These are phyloP conservation scores for Hydropsyche tenuis DNA, from an alignment of 1,140 invertebrate genomes.

Conservation along the genomic window DNA sequence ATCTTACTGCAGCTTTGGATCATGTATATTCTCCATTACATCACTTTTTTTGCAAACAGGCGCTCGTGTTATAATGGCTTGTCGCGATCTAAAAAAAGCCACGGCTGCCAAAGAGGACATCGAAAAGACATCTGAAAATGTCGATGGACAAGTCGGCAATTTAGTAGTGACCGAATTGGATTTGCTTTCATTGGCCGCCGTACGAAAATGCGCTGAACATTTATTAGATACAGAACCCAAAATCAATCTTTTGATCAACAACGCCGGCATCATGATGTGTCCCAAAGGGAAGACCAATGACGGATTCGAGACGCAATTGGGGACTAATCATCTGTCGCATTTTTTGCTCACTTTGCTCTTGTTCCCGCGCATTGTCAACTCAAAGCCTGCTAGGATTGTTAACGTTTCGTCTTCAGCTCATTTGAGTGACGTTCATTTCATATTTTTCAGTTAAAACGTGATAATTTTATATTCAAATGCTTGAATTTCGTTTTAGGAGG, in stretches of 20 bases:
- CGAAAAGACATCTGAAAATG: slow-evolving; percentile 61
- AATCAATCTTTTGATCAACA: slow-evolving; percentile 80
- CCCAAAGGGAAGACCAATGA: slow-evolving; percentile 74
- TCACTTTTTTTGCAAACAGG: slow-evolving; percentile 54
- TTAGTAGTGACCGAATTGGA: slow-evolving; percentile 70
- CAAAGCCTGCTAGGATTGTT: slow-evolving; percentile 57
- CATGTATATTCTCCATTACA: too few relatives aligned
- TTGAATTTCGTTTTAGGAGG: slow-evolving; percentile 57
- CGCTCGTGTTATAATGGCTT: slow-evolving; percentile 75
- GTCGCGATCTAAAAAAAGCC: slow-evolving; percentile 60
- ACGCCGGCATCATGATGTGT: slow-evolving; percentile 80
- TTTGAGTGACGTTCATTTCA: slow-evolving; percentile 60
- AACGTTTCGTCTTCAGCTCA: slow-evolving; percentile 73
- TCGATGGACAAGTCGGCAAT: slow-evolving; percentile 64
- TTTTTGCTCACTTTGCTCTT: slow-evolving; percentile 79
- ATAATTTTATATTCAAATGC: background rate
- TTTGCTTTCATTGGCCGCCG: slow-evolving; percentile 74
- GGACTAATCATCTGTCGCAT: slow-evolving; percentile 78
- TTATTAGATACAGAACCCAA: slow-evolving; percentile 66
- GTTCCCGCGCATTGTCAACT: slow-evolving; percentile 59
- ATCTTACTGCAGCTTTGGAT: too few relatives aligned
- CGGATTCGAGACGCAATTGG: slow-evolving; percentile 85
- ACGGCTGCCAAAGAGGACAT: slow-evolving; percentile 51
- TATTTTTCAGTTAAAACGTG: too few relatives aligned
- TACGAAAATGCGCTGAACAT: slow-evolving; percentile 72